These are phyloP conservation scores for Lasioglossum calceatum DNA, from an alignment of 2,888 invertebrate species.

Conservation along the genomic window DNA sequence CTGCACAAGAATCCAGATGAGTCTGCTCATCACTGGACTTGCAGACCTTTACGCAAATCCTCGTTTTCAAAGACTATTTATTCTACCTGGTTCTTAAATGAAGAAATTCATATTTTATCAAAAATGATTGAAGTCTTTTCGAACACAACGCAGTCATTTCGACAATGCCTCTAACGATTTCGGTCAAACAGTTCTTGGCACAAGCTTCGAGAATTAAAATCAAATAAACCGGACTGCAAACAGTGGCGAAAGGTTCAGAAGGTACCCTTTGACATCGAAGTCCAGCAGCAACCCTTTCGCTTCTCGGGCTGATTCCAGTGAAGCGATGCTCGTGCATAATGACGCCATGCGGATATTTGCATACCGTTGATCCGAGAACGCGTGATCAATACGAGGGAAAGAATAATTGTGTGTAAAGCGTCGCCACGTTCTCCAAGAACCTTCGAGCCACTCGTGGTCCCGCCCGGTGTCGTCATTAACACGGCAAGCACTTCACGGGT, in stretches of 20 bases:
- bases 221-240: not conserved
- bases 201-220: not conserved
- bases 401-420: conserved; percentile 35
- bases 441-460: conserved; percentile 27
- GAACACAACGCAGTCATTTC: too few species aligned
- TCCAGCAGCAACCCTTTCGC: not conserved
- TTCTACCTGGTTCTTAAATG: too few species aligned
- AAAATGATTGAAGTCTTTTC: not conserved
- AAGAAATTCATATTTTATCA: not conserved
- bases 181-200: not conserved
- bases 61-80: not conserved
- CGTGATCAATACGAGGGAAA: conserved; percentile 12
- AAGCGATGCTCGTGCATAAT: conserved; percentile 3
- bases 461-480: conserved; percentile 49
- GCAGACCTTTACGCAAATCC: too few species aligned
- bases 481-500: conserved; percentile 35
- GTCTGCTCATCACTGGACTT: too few species aligned
- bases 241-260: not conserved
- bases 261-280: not conserved
- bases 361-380: not conserved
- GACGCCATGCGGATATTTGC: conserved; percentile 12
- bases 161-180: too few species aligned
- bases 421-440: not conserved
- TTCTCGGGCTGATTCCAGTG: not conserved
- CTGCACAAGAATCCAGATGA: too few species aligned